These are phyloP conservation scores for Acipenser transmontanus DNA, from an alignment of 2,797 vertebrate genomes.

Conservation along the genomic window DNA sequence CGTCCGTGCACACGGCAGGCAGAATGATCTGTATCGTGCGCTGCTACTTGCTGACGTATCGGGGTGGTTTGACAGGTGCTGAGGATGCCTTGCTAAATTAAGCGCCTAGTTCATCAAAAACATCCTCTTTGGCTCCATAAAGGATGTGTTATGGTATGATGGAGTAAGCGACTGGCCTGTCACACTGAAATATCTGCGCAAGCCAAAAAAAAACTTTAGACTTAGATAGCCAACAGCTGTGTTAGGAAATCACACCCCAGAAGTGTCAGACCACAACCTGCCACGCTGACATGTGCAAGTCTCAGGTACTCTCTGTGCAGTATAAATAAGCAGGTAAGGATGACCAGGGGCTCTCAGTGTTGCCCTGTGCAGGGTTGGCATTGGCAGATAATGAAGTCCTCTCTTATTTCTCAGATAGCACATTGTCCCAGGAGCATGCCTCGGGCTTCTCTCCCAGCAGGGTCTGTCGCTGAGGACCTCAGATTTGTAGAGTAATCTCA, in stretches of 20 bases:
- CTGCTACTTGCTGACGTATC: slow-evolving; percentile 38
- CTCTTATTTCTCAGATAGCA: no score
- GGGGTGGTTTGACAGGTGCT: slow-evolving; percentile 66
- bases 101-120: slow-evolving; percentile 71
- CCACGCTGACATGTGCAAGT: slow-evolving; percentile 32
- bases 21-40: not conserved
- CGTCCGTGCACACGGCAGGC: no score
- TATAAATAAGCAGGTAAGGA: no score
- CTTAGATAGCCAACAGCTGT: slow-evolving; percentile 51
- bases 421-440: no score
- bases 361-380: no score
- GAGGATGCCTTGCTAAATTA: slow-evolving; percentile 72
- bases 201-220: slow-evolving; percentile 39
- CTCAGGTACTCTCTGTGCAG: not conserved
- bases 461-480: no score
- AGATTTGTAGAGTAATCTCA: no score
- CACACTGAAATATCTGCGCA: slow-evolving; percentile 47
- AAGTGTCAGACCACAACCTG: slow-evolving; percentile 52
- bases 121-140: slow-evolving; percentile 63
- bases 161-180: slow-evolving; percentile 45
- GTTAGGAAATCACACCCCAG: slow-evolving; percentile 45
- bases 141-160: slow-evolving; percentile 55
- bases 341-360: no score
- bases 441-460: no score
- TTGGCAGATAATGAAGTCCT: no score